Base-by-base conservation (phyloP, 2,888 invertebrate genomes). In the Agapostemon virescens region DNA sequence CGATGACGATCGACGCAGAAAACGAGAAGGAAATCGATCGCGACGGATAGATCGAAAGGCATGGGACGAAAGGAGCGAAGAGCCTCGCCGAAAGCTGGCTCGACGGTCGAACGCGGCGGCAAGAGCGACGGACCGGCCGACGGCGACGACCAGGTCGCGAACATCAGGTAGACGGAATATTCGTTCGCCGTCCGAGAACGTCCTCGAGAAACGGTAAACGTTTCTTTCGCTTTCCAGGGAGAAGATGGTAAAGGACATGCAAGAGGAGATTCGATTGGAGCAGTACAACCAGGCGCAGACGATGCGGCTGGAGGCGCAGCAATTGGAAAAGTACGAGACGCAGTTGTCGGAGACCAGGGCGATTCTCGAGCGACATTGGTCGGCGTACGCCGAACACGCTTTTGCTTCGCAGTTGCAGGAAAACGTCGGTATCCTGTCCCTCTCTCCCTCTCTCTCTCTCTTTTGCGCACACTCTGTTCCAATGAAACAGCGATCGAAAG, bases 211-310 rank as follows among this genome's bases (percentile, higher is more conserved):
- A 55, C 55, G 55, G 7, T n/a, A n/a, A n/a, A n/a, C n/a, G n/a
- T 55, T 30, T 55, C 55, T 7, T 26, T 38, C n/a, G n/a, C n/a
- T 40, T 55, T 55, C 26, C 71, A 92, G 91, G 75, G 76, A 88
- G 64, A 87, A 85, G 11, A 81, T 91, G 79, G 88, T 91, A 36
- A 85, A 89, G 74, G 89, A 91, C 33, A 85, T 92, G 84, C 88
- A 89, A 15, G 89, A 91, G 26, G 90, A 91, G 67, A 90, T 92
- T 66, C 88, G 85, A 6, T 33, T 79, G 72, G 92, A 91, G 49
- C 86, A 82, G n/a, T 75, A 84, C 30, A 88, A 89, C 23, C 77
- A 75, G 13, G 88, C 89, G 69, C 82, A 69, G 9, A 83, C 86
- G 52, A 71, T 79, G 0, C 33, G 69, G 30, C 33, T 86, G 5